Evolutionary conservation across 1,140 invertebrate genomes (phyloP), one percentile per base, ranked within the genome.

Genomic region (Drosophila tsacasi): DNA sequence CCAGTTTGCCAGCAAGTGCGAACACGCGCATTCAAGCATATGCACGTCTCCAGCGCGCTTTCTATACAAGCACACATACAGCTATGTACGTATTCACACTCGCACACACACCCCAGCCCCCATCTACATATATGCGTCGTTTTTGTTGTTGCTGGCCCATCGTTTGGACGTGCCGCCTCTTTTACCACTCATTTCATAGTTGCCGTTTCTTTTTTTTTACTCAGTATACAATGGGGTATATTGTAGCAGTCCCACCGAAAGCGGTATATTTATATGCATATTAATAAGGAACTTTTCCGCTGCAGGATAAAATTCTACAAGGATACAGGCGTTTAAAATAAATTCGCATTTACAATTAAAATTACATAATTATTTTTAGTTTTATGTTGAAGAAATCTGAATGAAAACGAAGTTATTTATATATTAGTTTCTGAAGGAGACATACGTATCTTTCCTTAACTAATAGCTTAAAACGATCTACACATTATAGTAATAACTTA

Each of bases 11-110:
- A 76, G 84, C 85, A 90, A 90, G 85, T 90, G 85, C 79, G 85
- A 90, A 90, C 79, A 90, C 85, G 86, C 85, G 85, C 85, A 90
- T 90, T 90, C 81, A 90, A 90, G 85, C 85, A 90, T 90, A 90
- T 90, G 84, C 81, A 89, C 75, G 83, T 71, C 66, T 61, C 64
- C 75, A 67, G 37, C 50, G 71, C 62, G 62, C 80, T 59, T 76
- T 81, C 61, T 71, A 81, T 60, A 63, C 69, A 65, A 23, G 19
- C 27, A 49, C 44, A 40, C 57, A 46, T 9, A 37, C 44, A 57
- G 15, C 5, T 27, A 35, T 35, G 37, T 63, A 17, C 25, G 64
- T 64, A 37, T 50, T 46, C 69, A 57, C 57, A 55, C 57, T 49
- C n/a, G 61, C 65, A 67, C 55, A 49, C 39, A 50, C 65, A 61